Percentiles rank a stretch among this genome's conserved stretches.
Evolutionary conservation across 2,113 vertebrate genomes (phyloP).

Genomic region (Nettapus auritus): DNA sequence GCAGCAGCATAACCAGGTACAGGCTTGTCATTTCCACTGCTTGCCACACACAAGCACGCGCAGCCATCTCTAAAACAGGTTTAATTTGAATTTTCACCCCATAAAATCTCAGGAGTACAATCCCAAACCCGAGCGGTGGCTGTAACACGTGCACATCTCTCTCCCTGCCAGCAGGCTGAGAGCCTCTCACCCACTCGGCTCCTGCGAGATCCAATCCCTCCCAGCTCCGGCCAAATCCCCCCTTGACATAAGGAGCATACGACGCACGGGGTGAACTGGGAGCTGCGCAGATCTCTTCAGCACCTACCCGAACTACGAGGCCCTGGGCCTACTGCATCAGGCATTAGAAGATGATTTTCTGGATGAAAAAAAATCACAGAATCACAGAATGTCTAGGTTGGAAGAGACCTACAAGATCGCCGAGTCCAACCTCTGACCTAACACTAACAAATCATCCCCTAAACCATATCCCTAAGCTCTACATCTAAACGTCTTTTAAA

Average conservation of each 20-base stretch:
- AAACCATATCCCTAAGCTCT: too few relatives aligned
- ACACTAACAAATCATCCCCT: too few relatives aligned
- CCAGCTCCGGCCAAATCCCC: background rate
- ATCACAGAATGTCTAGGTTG: too few relatives aligned
- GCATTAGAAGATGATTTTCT: background rate
- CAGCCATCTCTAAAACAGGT: background rate
- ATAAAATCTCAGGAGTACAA: background rate
- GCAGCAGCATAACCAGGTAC: background rate
- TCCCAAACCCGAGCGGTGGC: background rate
- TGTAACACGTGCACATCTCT: background rate
- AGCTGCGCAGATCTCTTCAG: constrained; percentile 19
- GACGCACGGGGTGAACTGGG: background rate
- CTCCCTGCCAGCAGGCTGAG: constrained; percentile 9
- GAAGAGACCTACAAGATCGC: too few relatives aligned
- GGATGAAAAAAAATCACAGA: background rate
- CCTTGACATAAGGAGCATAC: background rate
- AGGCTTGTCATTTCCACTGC: background rate
- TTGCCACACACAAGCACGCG: background rate
- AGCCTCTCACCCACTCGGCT: constrained; percentile 50
- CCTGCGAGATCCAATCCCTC: constrained; percentile 1
- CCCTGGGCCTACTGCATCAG: background rate
- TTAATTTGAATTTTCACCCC: background rate
- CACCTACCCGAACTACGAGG: background rate
- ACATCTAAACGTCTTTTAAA: too few relatives aligned
- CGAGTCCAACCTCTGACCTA: too few relatives aligned